Conservation (phyloP, 2,113 vertebrate species). For the Sorex fumeus region DNA sequence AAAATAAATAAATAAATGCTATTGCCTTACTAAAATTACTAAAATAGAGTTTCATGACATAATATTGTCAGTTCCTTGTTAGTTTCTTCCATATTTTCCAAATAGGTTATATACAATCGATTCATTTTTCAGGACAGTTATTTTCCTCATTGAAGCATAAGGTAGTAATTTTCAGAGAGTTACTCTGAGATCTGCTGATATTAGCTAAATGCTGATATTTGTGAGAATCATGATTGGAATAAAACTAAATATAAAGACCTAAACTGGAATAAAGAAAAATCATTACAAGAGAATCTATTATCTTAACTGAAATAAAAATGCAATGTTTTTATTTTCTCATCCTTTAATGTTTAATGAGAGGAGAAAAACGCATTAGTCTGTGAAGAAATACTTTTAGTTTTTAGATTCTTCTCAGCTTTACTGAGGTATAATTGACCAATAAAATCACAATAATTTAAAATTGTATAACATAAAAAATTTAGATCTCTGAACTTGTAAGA, state of each 20-base stretch:
- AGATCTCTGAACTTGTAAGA: too few relatives aligned
- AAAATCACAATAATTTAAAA: too few relatives aligned
- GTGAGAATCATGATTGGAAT: conserved; percentile 10
- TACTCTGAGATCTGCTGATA: neutral
- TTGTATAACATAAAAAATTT: too few relatives aligned
- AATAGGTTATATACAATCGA: neutral
- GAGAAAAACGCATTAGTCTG: neutral
- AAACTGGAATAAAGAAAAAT: conserved; percentile 15
- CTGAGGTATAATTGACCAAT: too few relatives aligned
- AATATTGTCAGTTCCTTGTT: neutral
- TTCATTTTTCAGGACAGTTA: neutral
- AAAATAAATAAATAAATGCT: too few relatives aligned
- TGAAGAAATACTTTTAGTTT: neutral
- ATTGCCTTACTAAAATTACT: conserved; percentile 29
- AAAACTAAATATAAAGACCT: conserved; percentile 11
- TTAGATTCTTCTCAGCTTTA: too few relatives aligned
- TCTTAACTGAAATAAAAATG: neutral
- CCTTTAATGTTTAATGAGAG: neutral
- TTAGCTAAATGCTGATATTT: neutral
- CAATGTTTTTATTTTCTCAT: neutral
- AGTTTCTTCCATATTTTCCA: neutral
- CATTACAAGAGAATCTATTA: conserved; percentile 5
- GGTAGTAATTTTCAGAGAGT: neutral
- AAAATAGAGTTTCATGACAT: neutral
- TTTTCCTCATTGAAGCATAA: conserved; percentile 29